phyloP scores from a whole-genome alignment of 2,888 invertebrate genomes.

The Ophion ellenae region DNA sequence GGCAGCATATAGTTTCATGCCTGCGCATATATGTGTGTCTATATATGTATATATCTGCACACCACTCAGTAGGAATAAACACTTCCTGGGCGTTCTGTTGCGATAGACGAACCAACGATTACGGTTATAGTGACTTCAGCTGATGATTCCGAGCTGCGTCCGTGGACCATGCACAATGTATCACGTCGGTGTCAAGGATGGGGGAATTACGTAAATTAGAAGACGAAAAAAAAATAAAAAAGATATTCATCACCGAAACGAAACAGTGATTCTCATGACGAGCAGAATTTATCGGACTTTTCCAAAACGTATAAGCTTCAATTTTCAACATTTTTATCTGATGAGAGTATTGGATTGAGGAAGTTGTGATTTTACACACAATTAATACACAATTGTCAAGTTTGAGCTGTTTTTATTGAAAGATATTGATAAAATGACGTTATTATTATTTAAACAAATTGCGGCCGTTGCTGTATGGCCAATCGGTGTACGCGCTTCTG shows the following conservation, averaged over 20 bases:
- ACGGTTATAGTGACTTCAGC: conserved; percentile 54
- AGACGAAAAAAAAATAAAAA: background rate
- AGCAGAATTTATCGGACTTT: background rate
- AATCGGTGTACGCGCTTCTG: too few relatives aligned
- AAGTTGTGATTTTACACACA: too few relatives aligned
- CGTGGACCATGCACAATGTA: conserved; percentile 3
- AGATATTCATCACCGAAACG: background rate
- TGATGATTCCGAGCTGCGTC: conserved; percentile 6
- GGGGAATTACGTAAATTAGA: conserved; percentile 1
- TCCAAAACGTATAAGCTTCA: background rate
- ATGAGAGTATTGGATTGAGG: too few relatives aligned
- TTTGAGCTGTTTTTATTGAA: too few relatives aligned
- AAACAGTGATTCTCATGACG: background rate
- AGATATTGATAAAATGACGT: too few relatives aligned
- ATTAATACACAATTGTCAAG: too few relatives aligned
- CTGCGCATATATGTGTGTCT: background rate
- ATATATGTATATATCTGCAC: background rate
- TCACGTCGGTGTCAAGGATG: conserved; percentile 26
- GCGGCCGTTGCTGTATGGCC: too few relatives aligned
- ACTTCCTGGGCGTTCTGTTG: conserved; percentile 66
- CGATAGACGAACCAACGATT: conserved; percentile 29
- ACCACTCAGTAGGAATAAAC: conserved; percentile 53
- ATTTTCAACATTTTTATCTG: background rate
- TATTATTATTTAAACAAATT: too few relatives aligned
- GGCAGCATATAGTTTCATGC: background rate